Percentiles rank a stretch among this genome's conserved stretches.
Conservation (phyloP, 2,113 vertebrate genomes). For the Speoplatyrhinus poulsoni region DNA sequence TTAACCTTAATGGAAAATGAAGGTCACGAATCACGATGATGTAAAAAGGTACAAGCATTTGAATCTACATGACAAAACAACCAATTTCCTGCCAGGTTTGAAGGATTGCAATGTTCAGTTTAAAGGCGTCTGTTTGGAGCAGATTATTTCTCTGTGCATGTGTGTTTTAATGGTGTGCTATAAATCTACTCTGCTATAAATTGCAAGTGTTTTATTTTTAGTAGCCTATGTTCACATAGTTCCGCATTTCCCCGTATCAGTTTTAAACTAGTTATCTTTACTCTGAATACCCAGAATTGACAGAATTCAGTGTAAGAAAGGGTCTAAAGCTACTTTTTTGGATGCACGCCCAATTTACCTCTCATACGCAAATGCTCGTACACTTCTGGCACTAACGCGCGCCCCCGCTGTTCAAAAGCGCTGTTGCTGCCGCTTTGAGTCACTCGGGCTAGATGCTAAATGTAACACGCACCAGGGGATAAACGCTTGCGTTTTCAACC, state of each 20-base stretch:
- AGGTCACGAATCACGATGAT: too few relatives aligned
- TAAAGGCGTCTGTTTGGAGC: not conserved
- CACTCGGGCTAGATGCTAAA: constrained; percentile 8
- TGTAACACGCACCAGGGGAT: not conserved
- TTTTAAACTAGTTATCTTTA: too few relatives aligned
- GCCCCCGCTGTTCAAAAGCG: constrained; percentile 55
- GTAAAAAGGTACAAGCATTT: too few relatives aligned
- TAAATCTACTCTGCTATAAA: too few relatives aligned
- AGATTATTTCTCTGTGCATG: not conserved
- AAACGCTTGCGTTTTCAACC: not conserved
- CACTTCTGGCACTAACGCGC: constrained; percentile 43
- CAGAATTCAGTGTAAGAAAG: too few relatives aligned
- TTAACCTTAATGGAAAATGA: not conserved
- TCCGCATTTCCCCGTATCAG: too few relatives aligned
- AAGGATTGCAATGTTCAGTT: not conserved
- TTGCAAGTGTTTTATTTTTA: too few relatives aligned
- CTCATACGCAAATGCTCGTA: constrained; percentile 42
- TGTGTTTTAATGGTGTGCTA: not conserved
- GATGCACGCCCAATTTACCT: not conserved
- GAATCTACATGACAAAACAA: too few relatives aligned
- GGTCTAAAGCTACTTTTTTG: too few relatives aligned
- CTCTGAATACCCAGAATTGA: too few relatives aligned
- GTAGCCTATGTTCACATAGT: too few relatives aligned
- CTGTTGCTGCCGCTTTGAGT: not conserved
- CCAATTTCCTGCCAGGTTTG: too few relatives aligned